Evolutionary conservation across 1,140 invertebrate genomes (phyloP).

Genomic region (Heliconius himera): DNA sequence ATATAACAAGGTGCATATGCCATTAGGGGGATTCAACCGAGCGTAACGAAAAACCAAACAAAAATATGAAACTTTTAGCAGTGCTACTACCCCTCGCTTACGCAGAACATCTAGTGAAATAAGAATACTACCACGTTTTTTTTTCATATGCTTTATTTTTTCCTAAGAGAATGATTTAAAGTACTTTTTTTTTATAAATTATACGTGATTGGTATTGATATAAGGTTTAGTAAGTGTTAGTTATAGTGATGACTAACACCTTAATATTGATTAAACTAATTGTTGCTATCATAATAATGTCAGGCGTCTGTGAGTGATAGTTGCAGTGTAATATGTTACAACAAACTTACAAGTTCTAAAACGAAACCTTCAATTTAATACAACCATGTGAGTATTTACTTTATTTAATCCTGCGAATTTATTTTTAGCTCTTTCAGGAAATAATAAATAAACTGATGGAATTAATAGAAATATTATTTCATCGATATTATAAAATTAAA

Average conservation of each 20-base stretch:
- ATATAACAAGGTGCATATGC: slow-evolving; percentile 13
- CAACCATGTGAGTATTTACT: background rate
- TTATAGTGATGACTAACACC: slow-evolving; percentile 13
- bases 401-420: background rate
- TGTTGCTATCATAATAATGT: slow-evolving; percentile 38
- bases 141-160: background rate
- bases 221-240: background rate
- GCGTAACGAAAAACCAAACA: slow-evolving; percentile 43
- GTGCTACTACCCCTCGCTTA: slow-evolving; percentile 33
- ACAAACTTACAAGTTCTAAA: background rate
- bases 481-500: too few relatives aligned
- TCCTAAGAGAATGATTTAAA: slow-evolving; percentile 17
- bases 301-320: slow-evolving; percentile 40
- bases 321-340: background rate
- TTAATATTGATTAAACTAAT: slow-evolving; percentile 44
- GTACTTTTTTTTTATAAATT: background rate
- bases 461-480: too few relatives aligned
- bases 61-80: slow-evolving; percentile 41
- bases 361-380: background rate
- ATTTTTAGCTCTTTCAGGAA: background rate
- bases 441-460: too few relatives aligned
- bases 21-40: slow-evolving; percentile 42
- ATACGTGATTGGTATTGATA: background rate
- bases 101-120: slow-evolving; percentile 23
- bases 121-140: background rate